These are phyloP conservation scores for Plagodis dolabraria DNA, from an alignment of 2,888 invertebrate species.

Conservation along the genomic window DNA sequence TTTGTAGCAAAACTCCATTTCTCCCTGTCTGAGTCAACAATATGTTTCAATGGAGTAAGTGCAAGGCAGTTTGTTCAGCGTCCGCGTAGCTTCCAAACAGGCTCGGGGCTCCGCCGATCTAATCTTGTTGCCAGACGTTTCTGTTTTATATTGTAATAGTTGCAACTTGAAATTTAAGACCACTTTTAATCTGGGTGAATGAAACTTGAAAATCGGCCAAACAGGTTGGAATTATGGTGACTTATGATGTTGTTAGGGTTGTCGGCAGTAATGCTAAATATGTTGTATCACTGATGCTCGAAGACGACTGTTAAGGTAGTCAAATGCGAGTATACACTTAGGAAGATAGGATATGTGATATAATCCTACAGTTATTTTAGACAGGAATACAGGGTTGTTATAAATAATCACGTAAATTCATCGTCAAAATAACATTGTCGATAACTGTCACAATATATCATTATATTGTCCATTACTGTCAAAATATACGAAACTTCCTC, in stretches of 20 bases:
- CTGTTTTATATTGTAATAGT: conserved; percentile 22
- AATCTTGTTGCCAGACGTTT: conserved; percentile 24
- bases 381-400: too few relatives aligned
- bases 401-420: too few relatives aligned
- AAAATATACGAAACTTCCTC: too few relatives aligned
- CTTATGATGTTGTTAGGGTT: conserved; percentile 5
- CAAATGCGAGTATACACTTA: too few relatives aligned
- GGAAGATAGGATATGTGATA: too few relatives aligned
- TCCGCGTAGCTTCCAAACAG: conserved; percentile 18
- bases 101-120: conserved; percentile 14
- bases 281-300: too few relatives aligned
- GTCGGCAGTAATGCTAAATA: background rate
- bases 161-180: conserved; percentile 13
- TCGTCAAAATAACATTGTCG: too few relatives aligned
- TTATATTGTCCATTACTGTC: too few relatives aligned
- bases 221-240: conserved; percentile 15
- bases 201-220: conserved; percentile 23
- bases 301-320: too few relatives aligned
- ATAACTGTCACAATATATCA: too few relatives aligned
- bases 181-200: conserved; percentile 19
- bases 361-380: too few relatives aligned
- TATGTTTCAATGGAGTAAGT: conserved; percentile 16
- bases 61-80: conserved; percentile 19
- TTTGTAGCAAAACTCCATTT: conserved; percentile 11
- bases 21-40: conserved; percentile 9